A percentile compares a stretch with the other conserved stretches of the same genome.
Evolutionary conservation across 2,113 vertebrate species (phyloP).

Genomic region (Pseudolaguvia tuberculata): DNA sequence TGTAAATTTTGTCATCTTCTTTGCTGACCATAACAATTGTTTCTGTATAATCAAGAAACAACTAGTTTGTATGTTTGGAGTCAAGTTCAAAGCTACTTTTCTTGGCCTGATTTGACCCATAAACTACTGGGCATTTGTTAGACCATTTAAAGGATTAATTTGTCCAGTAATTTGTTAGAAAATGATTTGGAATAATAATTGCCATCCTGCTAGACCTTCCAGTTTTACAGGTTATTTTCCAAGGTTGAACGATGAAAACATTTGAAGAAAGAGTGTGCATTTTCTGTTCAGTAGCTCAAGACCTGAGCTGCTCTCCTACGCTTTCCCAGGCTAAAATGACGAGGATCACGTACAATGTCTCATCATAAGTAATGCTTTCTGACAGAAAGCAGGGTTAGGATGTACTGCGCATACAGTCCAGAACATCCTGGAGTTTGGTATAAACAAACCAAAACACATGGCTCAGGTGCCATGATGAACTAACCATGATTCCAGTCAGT

Average conservation of each 20-base stretch:
- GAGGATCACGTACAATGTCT: conserved; percentile 44
- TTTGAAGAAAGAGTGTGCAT: background rate
- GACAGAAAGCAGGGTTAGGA: conserved; percentile 57
- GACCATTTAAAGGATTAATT: background rate
- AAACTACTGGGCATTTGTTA: background rate
- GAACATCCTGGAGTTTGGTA: conserved; percentile 21
- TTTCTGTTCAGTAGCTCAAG: background rate
- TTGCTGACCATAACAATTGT: too few relatives aligned
- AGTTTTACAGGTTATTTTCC: background rate
- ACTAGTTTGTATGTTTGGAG: too few relatives aligned
- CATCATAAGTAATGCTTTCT: conserved; percentile 57
- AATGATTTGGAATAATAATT: background rate
- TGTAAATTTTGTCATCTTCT: too few relatives aligned
- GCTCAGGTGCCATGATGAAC: conserved; percentile 15
- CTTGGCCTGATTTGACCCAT: background rate
- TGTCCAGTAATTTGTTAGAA: background rate
- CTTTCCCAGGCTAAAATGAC: conserved; percentile 17
- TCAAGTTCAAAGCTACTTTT: too few relatives aligned
- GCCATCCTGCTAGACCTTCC: background rate
- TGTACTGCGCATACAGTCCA: conserved; percentile 7
- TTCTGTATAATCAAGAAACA: too few relatives aligned
- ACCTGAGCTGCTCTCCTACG: background rate
- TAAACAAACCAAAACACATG: conserved; percentile 38
- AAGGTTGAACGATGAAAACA: background rate
- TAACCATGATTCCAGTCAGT: background rate